Conservation (phyloP, 2,113 vertebrate genomes). For the Macrotis lagotis region DNA sequence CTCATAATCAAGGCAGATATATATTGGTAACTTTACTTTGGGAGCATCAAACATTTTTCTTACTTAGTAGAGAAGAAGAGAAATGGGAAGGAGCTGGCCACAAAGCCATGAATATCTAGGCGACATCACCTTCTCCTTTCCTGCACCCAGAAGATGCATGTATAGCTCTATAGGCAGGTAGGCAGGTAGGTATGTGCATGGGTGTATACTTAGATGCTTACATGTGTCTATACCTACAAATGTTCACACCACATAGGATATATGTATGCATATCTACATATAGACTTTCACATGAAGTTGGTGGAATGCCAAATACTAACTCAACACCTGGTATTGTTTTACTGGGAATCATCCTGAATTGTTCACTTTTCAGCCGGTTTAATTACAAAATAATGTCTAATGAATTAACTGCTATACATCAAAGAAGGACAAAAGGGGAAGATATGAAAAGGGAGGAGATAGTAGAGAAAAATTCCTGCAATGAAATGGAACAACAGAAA, state of each 20-base stretch:
- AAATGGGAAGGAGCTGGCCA: background rate
- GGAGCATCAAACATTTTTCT: background rate
- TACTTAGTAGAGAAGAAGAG: background rate
- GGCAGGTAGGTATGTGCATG: background rate
- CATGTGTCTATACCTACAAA: no score
- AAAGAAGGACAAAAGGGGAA: background rate
- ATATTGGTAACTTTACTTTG: background rate
- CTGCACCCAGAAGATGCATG: background rate
- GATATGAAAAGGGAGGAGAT: background rate
- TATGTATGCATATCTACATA: background rate
- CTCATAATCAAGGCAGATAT: background rate
- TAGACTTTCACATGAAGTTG: background rate
- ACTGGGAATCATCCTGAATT: background rate
- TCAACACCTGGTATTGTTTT: background rate
- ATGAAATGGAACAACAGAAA: background rate
- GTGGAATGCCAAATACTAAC: background rate
- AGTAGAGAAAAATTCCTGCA: background rate
- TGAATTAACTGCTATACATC: background rate
- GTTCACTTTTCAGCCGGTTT: background rate
- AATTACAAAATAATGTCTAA: background rate
- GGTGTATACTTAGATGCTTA: background rate
- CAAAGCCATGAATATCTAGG: background rate
- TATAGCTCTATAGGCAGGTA: no score
- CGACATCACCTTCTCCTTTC: background rate
- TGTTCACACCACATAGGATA: background rate